Evolutionary conservation across 1,140 invertebrate species (phyloP).

Genomic region (Trigoniulus corallinus): DNA sequence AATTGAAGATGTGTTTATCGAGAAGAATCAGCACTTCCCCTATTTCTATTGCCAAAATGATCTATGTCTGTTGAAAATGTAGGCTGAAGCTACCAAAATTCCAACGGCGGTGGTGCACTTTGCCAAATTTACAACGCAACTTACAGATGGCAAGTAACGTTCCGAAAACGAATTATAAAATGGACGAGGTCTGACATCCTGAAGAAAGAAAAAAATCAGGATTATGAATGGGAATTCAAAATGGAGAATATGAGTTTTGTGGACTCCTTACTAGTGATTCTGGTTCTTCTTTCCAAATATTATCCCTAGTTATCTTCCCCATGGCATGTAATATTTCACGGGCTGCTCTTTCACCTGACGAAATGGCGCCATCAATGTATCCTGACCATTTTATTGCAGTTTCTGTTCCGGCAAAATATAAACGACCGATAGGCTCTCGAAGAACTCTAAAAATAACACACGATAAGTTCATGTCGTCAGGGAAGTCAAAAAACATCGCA

Average conservation of each 20-base stretch:
- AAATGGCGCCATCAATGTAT: conserved; percentile 32
- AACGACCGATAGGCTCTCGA: conserved; percentile 16
- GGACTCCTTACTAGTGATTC: conserved; percentile 7
- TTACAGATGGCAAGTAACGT: neutral
- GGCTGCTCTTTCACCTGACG: conserved; percentile 29
- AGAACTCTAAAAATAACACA: conserved; percentile 11
- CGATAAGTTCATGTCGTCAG: neutral
- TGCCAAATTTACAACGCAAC: neutral
- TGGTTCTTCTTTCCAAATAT: conserved; percentile 14
- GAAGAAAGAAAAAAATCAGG: conserved; percentile 1
- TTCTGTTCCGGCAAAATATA: conserved; percentile 33
- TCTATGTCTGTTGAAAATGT: too few relatives aligned
- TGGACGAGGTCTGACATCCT: conserved; percentile 8
- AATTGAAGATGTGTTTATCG: too few relatives aligned
- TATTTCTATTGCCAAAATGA: too few relatives aligned
- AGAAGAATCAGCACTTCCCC: too few relatives aligned
- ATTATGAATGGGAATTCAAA: neutral
- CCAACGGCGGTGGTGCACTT: neutral
- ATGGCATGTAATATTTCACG: conserved; percentile 22
- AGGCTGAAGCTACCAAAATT: neutral
- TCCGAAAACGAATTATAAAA: conserved; percentile 1
- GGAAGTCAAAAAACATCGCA: neutral
- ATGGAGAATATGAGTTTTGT: neutral
- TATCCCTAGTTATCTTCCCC: conserved; percentile 11
- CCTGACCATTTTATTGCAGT: conserved; percentile 30